Conservation (phyloP, 2,888 invertebrate species). For the Odiellus spinosus region DNA sequence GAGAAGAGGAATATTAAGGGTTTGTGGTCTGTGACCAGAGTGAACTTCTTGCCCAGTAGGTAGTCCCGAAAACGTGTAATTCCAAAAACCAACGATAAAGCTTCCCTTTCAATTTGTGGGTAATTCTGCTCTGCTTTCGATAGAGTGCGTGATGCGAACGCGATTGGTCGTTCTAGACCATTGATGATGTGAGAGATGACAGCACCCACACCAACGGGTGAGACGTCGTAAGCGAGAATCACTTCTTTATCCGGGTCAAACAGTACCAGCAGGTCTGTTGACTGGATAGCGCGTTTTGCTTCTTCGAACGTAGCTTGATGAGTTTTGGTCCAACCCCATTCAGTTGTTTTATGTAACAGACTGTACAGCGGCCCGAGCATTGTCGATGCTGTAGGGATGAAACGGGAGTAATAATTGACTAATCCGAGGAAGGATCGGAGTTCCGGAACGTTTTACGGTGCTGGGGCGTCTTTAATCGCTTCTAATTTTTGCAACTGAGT, state of each 20-base stretch:
- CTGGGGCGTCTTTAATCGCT: slow-evolving; percentile 21
- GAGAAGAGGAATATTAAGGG: slow-evolving; percentile 23
- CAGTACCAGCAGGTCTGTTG: slow-evolving; percentile 22
- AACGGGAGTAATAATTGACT: slow-evolving; percentile 23
- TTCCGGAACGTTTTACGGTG: slow-evolving; percentile 21
- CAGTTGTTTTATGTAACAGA: slow-evolving; percentile 14
- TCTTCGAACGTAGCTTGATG: slow-evolving; percentile 16
- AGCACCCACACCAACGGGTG: slow-evolving; percentile 21
- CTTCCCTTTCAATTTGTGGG: slow-evolving; percentile 23
- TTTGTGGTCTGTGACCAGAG: slow-evolving; percentile 29
- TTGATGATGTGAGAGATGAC: slow-evolving; percentile 24
- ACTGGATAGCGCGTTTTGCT: slow-evolving; percentile 20
- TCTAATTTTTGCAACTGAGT: slow-evolving; percentile 18
- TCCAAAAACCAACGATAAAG: slow-evolving; percentile 28
- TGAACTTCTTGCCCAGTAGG: slow-evolving; percentile 29
- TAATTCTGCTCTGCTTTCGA: slow-evolving; percentile 18
- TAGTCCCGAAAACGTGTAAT: slow-evolving; percentile 30
- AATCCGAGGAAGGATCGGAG: slow-evolving; percentile 22
- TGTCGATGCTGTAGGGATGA: slow-evolving; percentile 21
- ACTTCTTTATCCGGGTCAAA: slow-evolving; percentile 24
- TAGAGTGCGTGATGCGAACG: slow-evolving; percentile 19
- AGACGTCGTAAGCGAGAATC: slow-evolving; percentile 29
- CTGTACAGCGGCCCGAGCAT: slow-evolving; percentile 20
- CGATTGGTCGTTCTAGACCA: slow-evolving; percentile 27
- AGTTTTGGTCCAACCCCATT: slow-evolving; percentile 16